Evolutionary conservation across 2,888 invertebrate genomes (phyloP).

Genomic region (Drepana falcataria): DNA sequence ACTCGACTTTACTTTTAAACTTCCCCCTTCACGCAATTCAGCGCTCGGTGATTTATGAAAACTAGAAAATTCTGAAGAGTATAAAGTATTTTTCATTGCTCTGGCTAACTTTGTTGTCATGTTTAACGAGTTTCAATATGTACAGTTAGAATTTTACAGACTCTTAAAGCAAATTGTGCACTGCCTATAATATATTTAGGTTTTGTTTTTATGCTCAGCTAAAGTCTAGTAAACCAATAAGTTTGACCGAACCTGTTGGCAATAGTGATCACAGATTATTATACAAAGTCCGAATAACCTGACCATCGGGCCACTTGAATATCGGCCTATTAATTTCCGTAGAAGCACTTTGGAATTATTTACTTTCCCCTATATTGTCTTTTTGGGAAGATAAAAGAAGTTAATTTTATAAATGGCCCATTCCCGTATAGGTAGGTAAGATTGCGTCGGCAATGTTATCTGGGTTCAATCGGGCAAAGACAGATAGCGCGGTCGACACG

Average conservation of each 20-base stretch:
- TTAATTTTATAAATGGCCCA: conserved; percentile 75
- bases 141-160: conserved; percentile 26
- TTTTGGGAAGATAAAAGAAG: conserved; percentile 70
- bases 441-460: conserved; percentile 68
- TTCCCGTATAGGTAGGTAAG: conserved; percentile 70
- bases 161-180: too few relatives aligned
- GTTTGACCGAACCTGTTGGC: too few relatives aligned
- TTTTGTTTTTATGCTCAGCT: too few relatives aligned
- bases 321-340: conserved; percentile 48
- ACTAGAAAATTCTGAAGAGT: conserved; percentile 61
- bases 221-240: too few relatives aligned
- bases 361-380: conserved; percentile 60
- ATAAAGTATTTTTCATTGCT: conserved; percentile 57
- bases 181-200: too few relatives aligned
- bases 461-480: conserved; percentile 71
- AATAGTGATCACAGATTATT: too few relatives aligned
- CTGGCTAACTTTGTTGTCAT: conserved; percentile 48
- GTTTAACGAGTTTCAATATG: conserved; percentile 44
- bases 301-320: too few relatives aligned
- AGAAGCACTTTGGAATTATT: conserved; percentile 59
- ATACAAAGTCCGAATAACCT: too few relatives aligned
- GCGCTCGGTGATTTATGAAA: conserved; percentile 68
- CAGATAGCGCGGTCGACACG: conserved; percentile 76
- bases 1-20: conserved; percentile 64
- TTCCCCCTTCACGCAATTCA: conserved; percentile 59